phyloP scores from a whole-genome alignment of 2,888 invertebrate species.

The Caenorhabditis becei region DNA sequence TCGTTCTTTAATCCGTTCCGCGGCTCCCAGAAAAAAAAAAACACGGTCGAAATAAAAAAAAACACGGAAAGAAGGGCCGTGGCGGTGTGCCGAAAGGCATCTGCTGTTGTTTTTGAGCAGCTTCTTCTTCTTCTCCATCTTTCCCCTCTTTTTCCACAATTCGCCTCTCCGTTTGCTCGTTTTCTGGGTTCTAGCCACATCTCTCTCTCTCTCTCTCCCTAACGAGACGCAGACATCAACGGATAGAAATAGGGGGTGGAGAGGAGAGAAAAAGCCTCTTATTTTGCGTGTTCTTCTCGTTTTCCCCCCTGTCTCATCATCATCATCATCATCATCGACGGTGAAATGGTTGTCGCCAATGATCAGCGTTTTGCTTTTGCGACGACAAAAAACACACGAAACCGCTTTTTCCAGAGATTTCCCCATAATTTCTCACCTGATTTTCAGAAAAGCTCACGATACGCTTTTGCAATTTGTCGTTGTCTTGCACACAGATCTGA shows the following conservation, averaged over 20 bases:
- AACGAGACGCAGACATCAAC: conserved; percentile 37
- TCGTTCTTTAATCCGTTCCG: too few species aligned
- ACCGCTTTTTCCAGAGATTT: background rate
- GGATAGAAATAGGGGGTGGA: conserved; percentile 20
- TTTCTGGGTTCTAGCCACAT: conserved; percentile 19
- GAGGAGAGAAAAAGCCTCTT: conserved; percentile 32
- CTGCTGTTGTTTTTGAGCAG: conserved; percentile 53
- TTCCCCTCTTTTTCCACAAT: conserved; percentile 38
- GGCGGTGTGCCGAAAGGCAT: conserved; percentile 33
- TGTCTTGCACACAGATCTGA: conserved; percentile 54
- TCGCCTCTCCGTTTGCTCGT: conserved; percentile 44
- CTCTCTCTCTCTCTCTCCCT: background rate
- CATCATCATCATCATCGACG: background rate
- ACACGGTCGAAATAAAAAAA: conserved; percentile 1
- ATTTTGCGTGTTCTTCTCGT: conserved; percentile 20
- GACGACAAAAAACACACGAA: background rate
- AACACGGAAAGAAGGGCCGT: background rate
- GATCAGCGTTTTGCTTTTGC: background rate
- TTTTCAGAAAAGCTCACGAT: conserved; percentile 14
- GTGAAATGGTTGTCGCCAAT: background rate
- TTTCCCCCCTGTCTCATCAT: background rate
- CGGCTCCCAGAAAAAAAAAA: background rate
- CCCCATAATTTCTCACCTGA: conserved; percentile 21
- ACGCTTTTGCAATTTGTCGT: conserved; percentile 32
- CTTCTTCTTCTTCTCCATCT: conserved; percentile 41